Evolutionary conservation across 2,797 vertebrate species (phyloP), one percentile per base, ranked within the genome.

Genomic region (Avahi laniger): DNA sequence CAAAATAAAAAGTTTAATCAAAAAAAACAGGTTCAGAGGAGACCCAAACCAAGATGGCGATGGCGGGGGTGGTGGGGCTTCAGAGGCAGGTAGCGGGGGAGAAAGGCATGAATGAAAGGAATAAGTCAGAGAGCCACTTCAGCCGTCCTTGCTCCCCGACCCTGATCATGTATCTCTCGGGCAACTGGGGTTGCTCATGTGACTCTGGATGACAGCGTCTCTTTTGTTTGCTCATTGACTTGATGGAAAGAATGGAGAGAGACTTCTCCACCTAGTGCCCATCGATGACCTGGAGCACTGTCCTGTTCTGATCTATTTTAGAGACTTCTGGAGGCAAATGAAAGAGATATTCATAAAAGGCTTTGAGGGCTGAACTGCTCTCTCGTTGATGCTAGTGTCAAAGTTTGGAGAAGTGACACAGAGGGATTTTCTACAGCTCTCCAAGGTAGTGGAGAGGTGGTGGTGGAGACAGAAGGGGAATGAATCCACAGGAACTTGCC

Each of bases 201-300:
- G 14, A 13, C 33, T 46, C 52, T 46, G 48, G 65, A 38, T 63
- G 57, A 96, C 33, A 85, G 52, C 4, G 2, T 63, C 17, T 80
- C 2, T 75, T 17, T 12, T 7, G 26, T 38, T 83, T 84, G 59
- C 50, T 96, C 20, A 28, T 38, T 89, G 17, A 22, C n/a, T 63
- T 46, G 17, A 30, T 26, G 41, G 50, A 59, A 65, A 48, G 65
- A 67, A 48, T 4, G 5, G 3, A 1, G 69, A 76, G 28, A 46
- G 85, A 59, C 72, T 94, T 94, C 93, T 96, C 67, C 73, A 86
- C 69, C 78, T 75, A 35, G 14, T 52, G 82, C 75, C 76, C 72
- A 13, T 43, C 17, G 26, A 7, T n/a, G 70, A 73, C 26, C 14
- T 41, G 72, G 52, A 90, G 72, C 35, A 35, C 5, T 26, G 54